Conservation (phyloP, 1,140 invertebrate genomes). For the Meloidogyne floridensis region DNA sequence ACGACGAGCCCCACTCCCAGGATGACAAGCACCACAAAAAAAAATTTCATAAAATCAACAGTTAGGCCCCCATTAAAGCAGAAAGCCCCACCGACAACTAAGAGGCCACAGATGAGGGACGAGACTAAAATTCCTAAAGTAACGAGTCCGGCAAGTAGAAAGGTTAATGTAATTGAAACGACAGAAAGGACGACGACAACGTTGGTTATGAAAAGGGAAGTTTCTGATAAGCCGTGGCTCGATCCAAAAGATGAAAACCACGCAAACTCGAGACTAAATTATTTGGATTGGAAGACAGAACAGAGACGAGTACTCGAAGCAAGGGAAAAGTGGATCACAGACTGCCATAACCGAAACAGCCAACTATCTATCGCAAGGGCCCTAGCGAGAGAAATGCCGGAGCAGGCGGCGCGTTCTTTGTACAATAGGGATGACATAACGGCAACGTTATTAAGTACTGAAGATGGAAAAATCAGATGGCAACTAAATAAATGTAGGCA, state of each 20-base stretch:
- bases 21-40: no score
- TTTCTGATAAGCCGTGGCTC: not conserved
- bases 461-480: not conserved
- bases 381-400: slow-evolving; percentile 1
- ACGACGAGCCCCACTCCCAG: no score
- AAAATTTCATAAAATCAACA: no score
- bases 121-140: no score
- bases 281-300: slow-evolving; percentile 5
- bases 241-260: slow-evolving; percentile 1
- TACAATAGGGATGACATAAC: slow-evolving; percentile 15
- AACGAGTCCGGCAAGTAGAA: no score
- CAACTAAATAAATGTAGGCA: not conserved
- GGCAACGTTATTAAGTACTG: not conserved
- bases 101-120: no score
- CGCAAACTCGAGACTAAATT: not conserved
- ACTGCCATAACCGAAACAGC: not conserved
- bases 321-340: not conserved
- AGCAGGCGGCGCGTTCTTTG: not conserved
- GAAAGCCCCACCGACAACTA: no score
- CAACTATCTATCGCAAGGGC: not conserved
- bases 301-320: not conserved
- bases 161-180: no score
- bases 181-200: not conserved
- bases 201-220: not conserved
- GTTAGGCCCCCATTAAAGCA: no score